phyloP scores from a whole-genome alignment of 2,888 invertebrate genomes.

The Busseola fusca region DNA sequence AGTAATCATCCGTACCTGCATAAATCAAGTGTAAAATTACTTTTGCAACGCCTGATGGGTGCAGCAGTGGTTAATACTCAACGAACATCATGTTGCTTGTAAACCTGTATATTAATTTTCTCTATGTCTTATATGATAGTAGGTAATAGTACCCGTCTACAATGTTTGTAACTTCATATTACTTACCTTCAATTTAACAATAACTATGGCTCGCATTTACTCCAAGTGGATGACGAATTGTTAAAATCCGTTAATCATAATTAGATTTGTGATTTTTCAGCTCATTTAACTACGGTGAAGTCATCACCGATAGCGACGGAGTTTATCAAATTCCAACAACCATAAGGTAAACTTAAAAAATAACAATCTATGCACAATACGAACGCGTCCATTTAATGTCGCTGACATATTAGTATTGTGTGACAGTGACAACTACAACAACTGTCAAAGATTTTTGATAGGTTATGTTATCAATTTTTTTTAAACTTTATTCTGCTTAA shows the following conservation, averaged over 20 bases:
- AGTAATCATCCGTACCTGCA: neutral
- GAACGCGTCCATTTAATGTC: conserved; percentile 27
- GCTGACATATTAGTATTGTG: neutral
- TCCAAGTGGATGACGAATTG: conserved; percentile 26
- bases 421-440: conserved; percentile 13
- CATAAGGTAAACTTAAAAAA: neutral
- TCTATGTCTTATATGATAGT: too few relatives aligned
- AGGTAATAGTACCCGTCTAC: neutral
- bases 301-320: conserved; percentile 18
- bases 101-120: too few relatives aligned
- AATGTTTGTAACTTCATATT: neutral
- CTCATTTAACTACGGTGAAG: conserved; percentile 27
- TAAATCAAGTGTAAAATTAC: neutral
- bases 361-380: neutral
- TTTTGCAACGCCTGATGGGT: too few relatives aligned
- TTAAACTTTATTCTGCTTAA: neutral
- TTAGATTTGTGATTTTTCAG: conserved; percentile 45
- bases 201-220: conserved; percentile 1
- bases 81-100: neutral
- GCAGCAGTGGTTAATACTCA: neutral
- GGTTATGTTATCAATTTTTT: neutral
- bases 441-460: conserved; percentile 34
- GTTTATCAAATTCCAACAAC: conserved; percentile 10
- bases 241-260: conserved; percentile 37
- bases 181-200: neutral